These are phyloP conservation scores for Eubasilissa regina DNA, from an alignment of 1,140 invertebrate species.

Conservation along the genomic window DNA sequence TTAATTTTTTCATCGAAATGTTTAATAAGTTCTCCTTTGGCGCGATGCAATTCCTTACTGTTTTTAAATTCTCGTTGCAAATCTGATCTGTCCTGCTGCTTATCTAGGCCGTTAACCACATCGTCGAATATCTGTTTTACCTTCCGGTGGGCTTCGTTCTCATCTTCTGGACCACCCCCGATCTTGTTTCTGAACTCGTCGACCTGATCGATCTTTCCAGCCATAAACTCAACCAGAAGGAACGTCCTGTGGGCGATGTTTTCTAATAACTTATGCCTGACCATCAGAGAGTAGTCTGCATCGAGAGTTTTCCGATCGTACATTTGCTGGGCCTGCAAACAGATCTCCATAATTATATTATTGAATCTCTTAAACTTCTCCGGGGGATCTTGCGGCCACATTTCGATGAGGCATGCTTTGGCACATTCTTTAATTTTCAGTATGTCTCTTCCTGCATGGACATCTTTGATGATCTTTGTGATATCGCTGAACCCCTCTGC, in stretches of 20 bases:
- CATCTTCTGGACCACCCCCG: neutral
- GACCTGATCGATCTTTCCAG: neutral
- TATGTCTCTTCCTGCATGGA: neutral
- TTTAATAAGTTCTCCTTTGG: neutral
- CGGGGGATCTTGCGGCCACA: neutral
- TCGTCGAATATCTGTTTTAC: neutral
- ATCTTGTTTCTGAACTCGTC: slow-evolving; percentile 1
- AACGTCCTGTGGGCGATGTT: neutral
- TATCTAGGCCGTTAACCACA: neutral
- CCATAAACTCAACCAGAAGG: neutral
- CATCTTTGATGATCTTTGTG: neutral
- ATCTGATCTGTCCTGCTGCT: neutral
- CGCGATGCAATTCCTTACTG: neutral
- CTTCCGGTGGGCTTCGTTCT: neutral
- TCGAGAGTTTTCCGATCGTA: neutral
- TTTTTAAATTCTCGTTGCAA: slow-evolving; percentile 1
- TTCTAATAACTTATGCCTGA: neutral
- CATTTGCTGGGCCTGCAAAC: neutral
- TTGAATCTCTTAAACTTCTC: neutral
- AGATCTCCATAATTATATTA: neutral
- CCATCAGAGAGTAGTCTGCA: neutral
- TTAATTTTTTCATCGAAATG: neutral
- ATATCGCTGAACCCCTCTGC: neutral
- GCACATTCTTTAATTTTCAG: neutral
- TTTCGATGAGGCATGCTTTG: neutral